Evolutionary conservation across 2,888 invertebrate species (phyloP).

Genomic region (Limnephilus auricula): DNA sequence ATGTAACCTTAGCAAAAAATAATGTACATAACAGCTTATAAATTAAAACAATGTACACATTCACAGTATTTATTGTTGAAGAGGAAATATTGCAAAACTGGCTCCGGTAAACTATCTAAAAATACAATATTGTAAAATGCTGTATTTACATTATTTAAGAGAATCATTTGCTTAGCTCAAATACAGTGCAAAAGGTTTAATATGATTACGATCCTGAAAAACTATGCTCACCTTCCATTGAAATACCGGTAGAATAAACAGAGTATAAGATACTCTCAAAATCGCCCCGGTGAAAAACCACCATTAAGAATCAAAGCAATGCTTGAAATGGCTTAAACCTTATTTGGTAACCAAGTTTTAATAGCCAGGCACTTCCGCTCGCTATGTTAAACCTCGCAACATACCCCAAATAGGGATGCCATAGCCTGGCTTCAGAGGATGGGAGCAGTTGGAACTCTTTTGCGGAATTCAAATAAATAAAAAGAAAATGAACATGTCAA

Average conservation of each 20-base stretch:
- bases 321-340: too few species aligned
- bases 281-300: too few species aligned
- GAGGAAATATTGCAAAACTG: background rate
- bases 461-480: too few species aligned
- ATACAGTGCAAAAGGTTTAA: background rate
- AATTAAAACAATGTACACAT: slow-evolving; percentile 27
- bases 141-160: background rate
- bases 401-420: too few species aligned
- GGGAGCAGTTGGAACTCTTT: too few species aligned
- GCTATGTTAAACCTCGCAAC: too few species aligned
- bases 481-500: background rate
- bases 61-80: background rate
- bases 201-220: background rate
- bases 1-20: slow-evolving; percentile 21
- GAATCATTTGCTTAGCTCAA: background rate
- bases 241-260: too few species aligned
- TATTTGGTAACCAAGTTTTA: too few species aligned
- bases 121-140: background rate
- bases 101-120: background rate
- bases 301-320: too few species aligned
- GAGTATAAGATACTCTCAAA: too few species aligned
- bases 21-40: slow-evolving; percentile 24
- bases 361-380: too few species aligned
- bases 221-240: background rate
- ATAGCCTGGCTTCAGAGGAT: too few species aligned